Evolutionary conservation across 2,113 vertebrate genomes (phyloP), one percentile per base, ranked within the genome.

Genomic region (Cinclus mexicanus): DNA sequence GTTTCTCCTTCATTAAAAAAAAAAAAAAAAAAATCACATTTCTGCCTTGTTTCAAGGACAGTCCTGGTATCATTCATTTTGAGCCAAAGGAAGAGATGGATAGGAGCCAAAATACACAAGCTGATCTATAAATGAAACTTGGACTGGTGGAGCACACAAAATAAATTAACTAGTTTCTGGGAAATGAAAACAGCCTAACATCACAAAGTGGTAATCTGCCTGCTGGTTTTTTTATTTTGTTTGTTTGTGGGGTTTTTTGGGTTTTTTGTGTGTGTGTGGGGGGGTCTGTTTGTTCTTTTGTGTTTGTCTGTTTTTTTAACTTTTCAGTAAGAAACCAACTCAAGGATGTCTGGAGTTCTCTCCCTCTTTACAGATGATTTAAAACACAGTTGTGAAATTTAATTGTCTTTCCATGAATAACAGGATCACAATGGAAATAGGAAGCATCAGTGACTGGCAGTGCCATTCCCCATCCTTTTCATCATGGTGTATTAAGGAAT

Each of bases 31-130:
- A 53, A n/a, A 50, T 97, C 95, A 93, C 98, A 98, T 98, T 98
- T 98, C 97, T 93, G 89, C 91, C 97, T 98, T 97, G 94, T 98
- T 98, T 98, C 98, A 98, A 97, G 94, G 97, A 97, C 96, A 96
- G 94, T 93, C 90, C 74, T 92, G 96, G 96, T 93, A 96, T 96
- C 98, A 98, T 98, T 98, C 98, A 98, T 97, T 97, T 95, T 83
- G 97, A 98, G 97, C 93, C 91, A 91, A 83, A 89, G 89, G 83
- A 97, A 75, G 96, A 96, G 97, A 96, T 97, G 98, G 98, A 97
- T 56, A 94, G 68, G 64, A 94, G 98, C 98, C 98, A 98, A 98
- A 93, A 81, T 31, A 72, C 59, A 89, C 61, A 83, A 78, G 77
- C 93, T 95, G 89, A 96, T 96, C 76, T 93, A 42, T 75, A 64